Conservation (phyloP, 2,888 invertebrate species). For the Creontiades dilutus region DNA sequence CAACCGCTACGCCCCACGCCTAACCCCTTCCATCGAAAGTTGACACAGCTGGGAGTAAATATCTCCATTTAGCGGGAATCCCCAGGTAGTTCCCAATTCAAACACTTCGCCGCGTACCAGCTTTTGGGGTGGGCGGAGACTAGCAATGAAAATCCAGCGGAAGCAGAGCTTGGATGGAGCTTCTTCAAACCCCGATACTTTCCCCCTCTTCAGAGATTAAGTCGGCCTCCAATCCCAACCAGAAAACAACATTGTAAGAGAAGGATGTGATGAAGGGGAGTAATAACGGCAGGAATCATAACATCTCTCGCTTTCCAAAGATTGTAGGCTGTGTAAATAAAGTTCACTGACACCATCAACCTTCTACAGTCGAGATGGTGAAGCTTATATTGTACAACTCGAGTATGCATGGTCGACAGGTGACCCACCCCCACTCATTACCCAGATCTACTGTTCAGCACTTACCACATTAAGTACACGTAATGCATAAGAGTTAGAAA, state of each 20-base stretch:
- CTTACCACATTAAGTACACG: too few species aligned
- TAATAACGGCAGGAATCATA: slow-evolving; percentile 11
- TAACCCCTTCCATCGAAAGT: slow-evolving; percentile 28
- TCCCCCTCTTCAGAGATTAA: slow-evolving; percentile 24
- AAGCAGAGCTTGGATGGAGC: slow-evolving; percentile 29
- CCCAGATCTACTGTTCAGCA: too few species aligned
- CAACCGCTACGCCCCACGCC: slow-evolving; percentile 10
- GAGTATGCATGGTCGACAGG: background rate
- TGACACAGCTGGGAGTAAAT: slow-evolving; percentile 60
- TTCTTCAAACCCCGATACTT: slow-evolving; percentile 29
- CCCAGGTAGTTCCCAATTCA: slow-evolving; percentile 43
- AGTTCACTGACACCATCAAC: background rate
- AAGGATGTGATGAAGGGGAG: background rate
- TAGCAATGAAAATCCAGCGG: background rate
- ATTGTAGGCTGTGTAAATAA: slow-evolving; percentile 4
- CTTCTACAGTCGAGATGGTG: background rate
- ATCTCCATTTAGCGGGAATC: slow-evolving; percentile 52
- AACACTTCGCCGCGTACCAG: background rate
- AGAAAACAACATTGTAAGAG: slow-evolving; percentile 22
- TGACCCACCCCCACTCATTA: too few species aligned
- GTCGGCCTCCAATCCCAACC: background rate
- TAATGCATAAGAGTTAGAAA: too few species aligned
- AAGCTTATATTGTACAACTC: background rate
- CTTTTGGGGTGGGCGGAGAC: slow-evolving; percentile 1
- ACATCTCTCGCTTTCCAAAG: slow-evolving; percentile 1